Conservation (phyloP, 1,140 invertebrate species). For the Heliconius congener region DNA sequence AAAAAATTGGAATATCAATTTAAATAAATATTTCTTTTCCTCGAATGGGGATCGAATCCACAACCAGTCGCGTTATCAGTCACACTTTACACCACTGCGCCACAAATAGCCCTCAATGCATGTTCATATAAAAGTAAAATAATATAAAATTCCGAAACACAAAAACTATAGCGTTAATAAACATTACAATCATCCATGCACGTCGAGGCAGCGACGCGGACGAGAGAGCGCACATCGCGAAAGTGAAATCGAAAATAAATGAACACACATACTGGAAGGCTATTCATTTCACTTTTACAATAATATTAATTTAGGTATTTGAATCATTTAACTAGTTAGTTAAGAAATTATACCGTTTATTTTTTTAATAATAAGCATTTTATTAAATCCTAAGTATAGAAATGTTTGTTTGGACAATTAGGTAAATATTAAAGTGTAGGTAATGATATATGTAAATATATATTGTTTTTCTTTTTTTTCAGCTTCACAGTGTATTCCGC, state of each 20-base stretch:
- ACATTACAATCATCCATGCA: constrained; percentile 56
- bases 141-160: constrained; percentile 10
- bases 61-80: too few relatives aligned
- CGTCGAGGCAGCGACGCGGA: constrained; percentile 50
- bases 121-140: constrained; percentile 11
- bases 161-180: constrained; percentile 51
- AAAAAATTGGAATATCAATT: too few relatives aligned
- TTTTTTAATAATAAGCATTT: too few relatives aligned
- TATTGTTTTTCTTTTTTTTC: too few relatives aligned
- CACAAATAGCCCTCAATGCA: background rate
- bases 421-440: too few relatives aligned
- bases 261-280: constrained; percentile 29
- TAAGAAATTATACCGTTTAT: background rate
- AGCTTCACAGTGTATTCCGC: too few relatives aligned
- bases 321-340: background rate
- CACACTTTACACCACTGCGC: too few relatives aligned
- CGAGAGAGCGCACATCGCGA: constrained; percentile 60
- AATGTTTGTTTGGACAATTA: too few relatives aligned
- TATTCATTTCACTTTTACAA: constrained; percentile 39
- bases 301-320: background rate
- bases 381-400: too few relatives aligned
- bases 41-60: too few relatives aligned
- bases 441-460: too few relatives aligned
- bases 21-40: too few relatives aligned
- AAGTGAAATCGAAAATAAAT: constrained; percentile 65